Evolutionary conservation across 2,797 vertebrate genomes (phyloP).

Genomic region (Micromesistius poutassou): DNA sequence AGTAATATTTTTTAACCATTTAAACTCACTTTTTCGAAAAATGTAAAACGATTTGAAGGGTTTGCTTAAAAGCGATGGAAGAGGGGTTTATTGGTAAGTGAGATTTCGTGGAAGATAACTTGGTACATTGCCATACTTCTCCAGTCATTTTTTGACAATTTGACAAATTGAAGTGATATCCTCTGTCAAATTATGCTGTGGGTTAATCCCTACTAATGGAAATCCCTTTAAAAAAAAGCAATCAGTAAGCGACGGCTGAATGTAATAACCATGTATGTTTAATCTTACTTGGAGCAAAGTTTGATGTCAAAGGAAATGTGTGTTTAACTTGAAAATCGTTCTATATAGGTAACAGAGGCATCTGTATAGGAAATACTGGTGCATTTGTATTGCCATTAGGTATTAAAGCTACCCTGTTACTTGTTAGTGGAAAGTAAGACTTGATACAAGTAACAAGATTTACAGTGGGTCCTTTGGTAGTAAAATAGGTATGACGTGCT

Average conservation of each 20-base stretch:
- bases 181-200: not conserved
- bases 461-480: slow-evolving; percentile 16
- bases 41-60: not conserved
- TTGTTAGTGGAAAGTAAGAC: slow-evolving; percentile 14
- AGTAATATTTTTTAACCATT: not conserved
- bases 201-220: not conserved
- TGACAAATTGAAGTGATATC: not conserved
- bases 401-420: slow-evolving; percentile 46
- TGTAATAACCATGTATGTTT: slow-evolving; percentile 13
- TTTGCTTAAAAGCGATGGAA: not conserved
- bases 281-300: not conserved
- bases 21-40: not conserved
- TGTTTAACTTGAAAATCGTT: slow-evolving; percentile 20
- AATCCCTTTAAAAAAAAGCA: slow-evolving; percentile 1
- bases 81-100: not conserved
- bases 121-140: not conserved
- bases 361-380: not conserved
- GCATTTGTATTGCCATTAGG: slow-evolving; percentile 2
- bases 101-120: not conserved
- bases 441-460: slow-evolving; percentile 29
- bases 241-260: slow-evolving; percentile 24
- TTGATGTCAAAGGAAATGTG: slow-evolving; percentile 10
- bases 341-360: not conserved
- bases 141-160: not conserved
- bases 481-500: slow-evolving; percentile 3